Base-by-base conservation (phyloP, 2,113 vertebrate species). In the Nannospalax galili region DNA sequence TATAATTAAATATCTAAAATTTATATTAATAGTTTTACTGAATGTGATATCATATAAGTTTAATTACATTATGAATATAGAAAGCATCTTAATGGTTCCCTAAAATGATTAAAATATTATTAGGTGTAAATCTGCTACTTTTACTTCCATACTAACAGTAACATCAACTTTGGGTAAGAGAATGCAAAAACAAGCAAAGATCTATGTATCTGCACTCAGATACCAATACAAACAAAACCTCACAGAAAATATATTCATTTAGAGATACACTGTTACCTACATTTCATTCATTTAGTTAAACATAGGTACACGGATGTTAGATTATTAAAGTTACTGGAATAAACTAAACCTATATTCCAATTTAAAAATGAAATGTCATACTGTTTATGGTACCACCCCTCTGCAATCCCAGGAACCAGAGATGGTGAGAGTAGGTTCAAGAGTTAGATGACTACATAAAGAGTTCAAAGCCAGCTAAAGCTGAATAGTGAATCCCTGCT, bases 71-170 rank as follows among this genome's bases (percentile, higher is more conserved):
- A 65, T 40, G 4, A 84, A 81, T 32, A 60, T 26, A 12, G 24
- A 74, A 26, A 80, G 45, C 65, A 58, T 7, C 48, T 60, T 40
- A 62, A 67, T 26, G 60, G 40, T 5, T 7, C 1, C 12, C 19
- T 20, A 86, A 22, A 65, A 72, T 42, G 20, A 79, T 20, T 72
- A 80, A 73, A 62, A 77, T 12, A 32, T 80, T 28, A 79, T 72
- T 89, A 91, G 74, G 10, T 42, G 85, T 20, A 79, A 94, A 97
- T 75, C 12, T 48, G 93, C 45, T 58, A 37, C 5, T 8, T 94
- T 85, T n/a, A n/a, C n/a, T 52, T 52, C 40, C 84, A 37, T 72
- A 69, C 42, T 2, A 90, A n/a, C 26, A 69, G 77, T 70, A 24
- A n/a, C 65, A 35, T 60, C 20, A 89, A 7, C 7, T 86, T 74